Evolutionary conservation across 2,888 invertebrate species (phyloP), one percentile per base, ranked within the genome.

Genomic region (Ichneumoninae sp.): DNA sequence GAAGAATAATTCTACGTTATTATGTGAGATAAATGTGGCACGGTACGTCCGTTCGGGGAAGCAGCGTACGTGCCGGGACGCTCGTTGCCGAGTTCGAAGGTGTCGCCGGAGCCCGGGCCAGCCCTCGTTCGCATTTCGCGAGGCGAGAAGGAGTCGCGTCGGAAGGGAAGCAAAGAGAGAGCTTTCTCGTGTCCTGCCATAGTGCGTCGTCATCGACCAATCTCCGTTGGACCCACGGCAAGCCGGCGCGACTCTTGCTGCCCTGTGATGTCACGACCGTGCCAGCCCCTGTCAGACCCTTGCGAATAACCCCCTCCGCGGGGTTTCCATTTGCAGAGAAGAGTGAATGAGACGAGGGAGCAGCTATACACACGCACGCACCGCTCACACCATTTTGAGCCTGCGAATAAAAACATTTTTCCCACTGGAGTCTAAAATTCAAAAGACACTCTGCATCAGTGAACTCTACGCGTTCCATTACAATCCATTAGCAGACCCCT

Each of bases 131-230:
- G 52, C 47, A 50, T 33, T 73, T n/a, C 74, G 66, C 66, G 47
- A 26, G 7, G 50, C 54, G 60, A 36, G 73, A 60, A 71, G 36
- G 63, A 77, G 79, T 71, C 69, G 40, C 19, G 60, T 50, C 40
- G 81, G 81, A 87, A 87, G 89, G 87, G 86, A 88, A 90, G 86
- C 87, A 84, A 89, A 89, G 83, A 90, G 88, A 93, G 90, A 93
- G 93, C 93, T 93, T 93, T 93, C 92, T 91, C 93, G 88, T 93
- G 93, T 93, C 90, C 90, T 87, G 88, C 89, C 88, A 89, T 87
- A 89, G 87, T 87, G 86, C 86, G 74, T 86, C 84, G 77, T 86
- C 83, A 50, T 80, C 89, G 88, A 86, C 90, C 91, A 90, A 90
- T 91, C 91, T 91, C 90, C 85, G 87, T 81, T 81, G 70, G 83